Conservation (phyloP, 37 sponge, comb jelly and placozoan genomes). For the Eunapius fragilis region DNA sequence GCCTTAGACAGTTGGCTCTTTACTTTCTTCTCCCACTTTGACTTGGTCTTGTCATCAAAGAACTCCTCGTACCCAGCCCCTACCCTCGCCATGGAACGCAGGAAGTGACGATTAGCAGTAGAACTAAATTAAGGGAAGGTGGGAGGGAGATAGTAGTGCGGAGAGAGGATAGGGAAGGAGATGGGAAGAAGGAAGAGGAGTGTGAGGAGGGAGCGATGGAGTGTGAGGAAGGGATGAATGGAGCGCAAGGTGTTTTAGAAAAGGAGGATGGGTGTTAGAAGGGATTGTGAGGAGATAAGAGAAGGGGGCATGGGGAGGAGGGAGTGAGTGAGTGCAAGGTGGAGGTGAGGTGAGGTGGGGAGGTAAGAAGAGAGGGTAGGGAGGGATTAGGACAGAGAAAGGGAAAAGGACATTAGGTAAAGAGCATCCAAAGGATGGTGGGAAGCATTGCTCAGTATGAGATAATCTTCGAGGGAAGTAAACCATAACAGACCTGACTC, state of each 20-base stretch:
- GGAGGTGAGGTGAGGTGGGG: not conserved
- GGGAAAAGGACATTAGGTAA: not conserved
- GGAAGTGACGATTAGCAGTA: conserved; percentile 85
- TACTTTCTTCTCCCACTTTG: conserved; percentile 91
- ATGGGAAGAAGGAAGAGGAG: no score
- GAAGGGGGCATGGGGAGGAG: not conserved
- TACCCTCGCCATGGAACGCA: conserved; percentile 83
- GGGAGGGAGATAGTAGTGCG: not conserved
- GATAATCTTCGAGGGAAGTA: not conserved
- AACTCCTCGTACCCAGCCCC: conserved; percentile 87
- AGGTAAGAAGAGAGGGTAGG: not conserved
- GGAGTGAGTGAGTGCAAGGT: not conserved
- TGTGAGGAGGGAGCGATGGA: not conserved
- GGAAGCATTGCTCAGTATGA: not conserved
- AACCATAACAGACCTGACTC: conserved; percentile 68
- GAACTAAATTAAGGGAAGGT: conserved; percentile 49
- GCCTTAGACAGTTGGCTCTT: conserved; percentile 81
- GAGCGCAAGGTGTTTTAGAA: no score
- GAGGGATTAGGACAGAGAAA: conserved; percentile 6
- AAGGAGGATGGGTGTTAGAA: no score
- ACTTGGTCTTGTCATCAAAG: conserved; percentile 88
- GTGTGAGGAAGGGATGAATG: no score
- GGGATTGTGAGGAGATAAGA: no score
- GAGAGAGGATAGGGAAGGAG: not conserved
- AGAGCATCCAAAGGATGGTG: not conserved